These are phyloP conservation scores for Chalcosyrphus nemorum DNA, from an alignment of 2,888 invertebrate genomes.

Conservation along the genomic window DNA sequence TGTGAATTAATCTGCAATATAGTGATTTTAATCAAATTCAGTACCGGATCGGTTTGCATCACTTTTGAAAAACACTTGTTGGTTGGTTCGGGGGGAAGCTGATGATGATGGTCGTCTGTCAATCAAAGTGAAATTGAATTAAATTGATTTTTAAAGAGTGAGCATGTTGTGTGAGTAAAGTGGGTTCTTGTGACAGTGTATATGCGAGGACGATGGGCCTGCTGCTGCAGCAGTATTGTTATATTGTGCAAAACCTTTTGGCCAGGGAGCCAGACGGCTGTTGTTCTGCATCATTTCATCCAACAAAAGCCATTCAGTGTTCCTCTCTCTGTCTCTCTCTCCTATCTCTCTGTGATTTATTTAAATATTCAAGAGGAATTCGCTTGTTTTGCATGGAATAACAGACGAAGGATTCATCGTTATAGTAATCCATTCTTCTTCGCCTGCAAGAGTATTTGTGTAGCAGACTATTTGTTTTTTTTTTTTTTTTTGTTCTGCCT, in stretches of 20 bases:
- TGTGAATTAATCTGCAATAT: slow-evolving; percentile 35
- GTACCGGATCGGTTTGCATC: slow-evolving; percentile 18
- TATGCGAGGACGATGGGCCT: not conserved
- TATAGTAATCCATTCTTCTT: slow-evolving; percentile 35
- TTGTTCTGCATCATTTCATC: slow-evolving; percentile 12
- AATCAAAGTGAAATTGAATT: slow-evolving; percentile 62
- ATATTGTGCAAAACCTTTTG: slow-evolving; percentile 25
- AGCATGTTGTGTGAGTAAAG: slow-evolving; percentile 13
- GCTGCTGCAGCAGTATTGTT: slow-evolving; percentile 6
- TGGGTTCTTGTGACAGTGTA: slow-evolving; percentile 4
- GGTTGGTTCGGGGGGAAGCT: slow-evolving; percentile 14
- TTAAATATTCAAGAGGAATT: slow-evolving; percentile 41
- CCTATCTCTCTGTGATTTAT: slow-evolving; percentile 10
- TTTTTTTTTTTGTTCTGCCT: not conserved
- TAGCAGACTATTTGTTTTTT: slow-evolving; percentile 9
- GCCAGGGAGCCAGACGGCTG: slow-evolving; percentile 33
- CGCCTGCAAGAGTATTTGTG: slow-evolving; percentile 52
- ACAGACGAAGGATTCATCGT: slow-evolving; percentile 48
- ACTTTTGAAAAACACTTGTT: slow-evolving; percentile 59
- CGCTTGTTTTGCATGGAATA: slow-evolving; percentile 43
- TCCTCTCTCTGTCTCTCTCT: not conserved
- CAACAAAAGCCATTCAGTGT: slow-evolving; percentile 19
- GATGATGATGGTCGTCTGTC: slow-evolving; percentile 22
- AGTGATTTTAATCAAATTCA: slow-evolving; percentile 60
- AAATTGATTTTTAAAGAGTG: slow-evolving; percentile 61